Percentiles rank a stretch among this genome's conserved stretches.
These are phyloP conservation scores for Sardina pilchardus DNA, from an alignment of 2,113 vertebrate species.

Conservation along the genomic window DNA sequence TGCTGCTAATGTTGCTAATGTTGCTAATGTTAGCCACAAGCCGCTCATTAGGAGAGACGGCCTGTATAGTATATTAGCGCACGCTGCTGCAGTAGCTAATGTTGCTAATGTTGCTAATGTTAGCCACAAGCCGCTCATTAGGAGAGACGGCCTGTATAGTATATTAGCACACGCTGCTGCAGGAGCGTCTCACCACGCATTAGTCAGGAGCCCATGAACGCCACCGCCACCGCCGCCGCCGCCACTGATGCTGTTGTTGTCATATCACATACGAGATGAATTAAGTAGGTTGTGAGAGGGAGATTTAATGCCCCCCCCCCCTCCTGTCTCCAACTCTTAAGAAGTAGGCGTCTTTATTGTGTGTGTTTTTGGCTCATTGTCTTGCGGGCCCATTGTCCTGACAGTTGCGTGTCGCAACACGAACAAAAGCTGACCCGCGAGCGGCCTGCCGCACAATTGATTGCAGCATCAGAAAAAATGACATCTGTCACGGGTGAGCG, in stretches of 20 bases:
- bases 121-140: not conserved
- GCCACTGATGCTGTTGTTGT: not conserved
- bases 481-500: not conserved
- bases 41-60: not conserved
- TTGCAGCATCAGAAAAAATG: not conserved
- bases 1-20: no score
- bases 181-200: not conserved
- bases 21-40: not conserved
- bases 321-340: not conserved
- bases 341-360: not conserved
- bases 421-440: slow-evolving; percentile 1
- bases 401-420: not conserved
- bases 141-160: not conserved
- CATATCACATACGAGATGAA: not conserved
- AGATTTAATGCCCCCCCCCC: not conserved
- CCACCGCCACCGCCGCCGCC: no score
- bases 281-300: not conserved
- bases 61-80: not conserved
- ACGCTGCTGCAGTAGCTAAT: not conserved
- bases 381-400: not conserved
- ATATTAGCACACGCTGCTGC: not conserved
- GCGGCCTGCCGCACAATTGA: not conserved
- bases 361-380: not conserved
- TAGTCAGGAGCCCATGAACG: not conserved
- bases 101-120: not conserved